phyloP scores from a whole-genome alignment of 2,797 vertebrate species.

The Myiotriccus ornatus region DNA sequence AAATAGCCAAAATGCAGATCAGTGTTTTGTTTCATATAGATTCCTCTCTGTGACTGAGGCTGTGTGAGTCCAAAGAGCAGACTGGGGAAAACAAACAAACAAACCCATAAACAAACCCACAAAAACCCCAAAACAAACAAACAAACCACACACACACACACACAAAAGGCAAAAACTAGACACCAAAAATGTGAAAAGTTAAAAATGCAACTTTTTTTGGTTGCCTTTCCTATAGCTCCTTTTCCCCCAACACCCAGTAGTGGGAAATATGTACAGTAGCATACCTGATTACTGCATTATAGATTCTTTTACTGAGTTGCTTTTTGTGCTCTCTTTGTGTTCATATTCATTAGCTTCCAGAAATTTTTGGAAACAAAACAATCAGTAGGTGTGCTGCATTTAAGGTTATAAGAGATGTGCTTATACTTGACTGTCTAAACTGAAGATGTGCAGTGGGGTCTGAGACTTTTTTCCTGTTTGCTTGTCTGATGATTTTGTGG shows the following conservation, averaged over 20 bases:
- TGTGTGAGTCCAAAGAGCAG: neutral
- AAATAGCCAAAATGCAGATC: neutral
- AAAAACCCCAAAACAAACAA: neutral
- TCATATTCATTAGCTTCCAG: neutral
- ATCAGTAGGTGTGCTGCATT: neutral
- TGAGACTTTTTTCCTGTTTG: neutral
- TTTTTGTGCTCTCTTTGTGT: neutral
- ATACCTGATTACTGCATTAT: fast-evolving
- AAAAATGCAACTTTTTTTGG: neutral
- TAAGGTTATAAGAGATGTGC: neutral
- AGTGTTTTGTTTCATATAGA: neutral
- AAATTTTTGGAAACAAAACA: neutral
- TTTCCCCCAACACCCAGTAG: neutral
- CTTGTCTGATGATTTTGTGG: neutral
- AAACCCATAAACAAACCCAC: neutral
- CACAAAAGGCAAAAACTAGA: neutral
- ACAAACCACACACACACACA: neutral
- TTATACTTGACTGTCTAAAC: neutral
- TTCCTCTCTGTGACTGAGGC: neutral
- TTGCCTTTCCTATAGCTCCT: neutral
- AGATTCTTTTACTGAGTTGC: neutral
- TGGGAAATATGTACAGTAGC: neutral
- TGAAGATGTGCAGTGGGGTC: neutral
- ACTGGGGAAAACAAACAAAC: neutral
- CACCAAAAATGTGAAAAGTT: neutral